Evolutionary conservation across 2,888 invertebrate genomes (phyloP).

Genomic region (Ecliptopera silaceata): DNA sequence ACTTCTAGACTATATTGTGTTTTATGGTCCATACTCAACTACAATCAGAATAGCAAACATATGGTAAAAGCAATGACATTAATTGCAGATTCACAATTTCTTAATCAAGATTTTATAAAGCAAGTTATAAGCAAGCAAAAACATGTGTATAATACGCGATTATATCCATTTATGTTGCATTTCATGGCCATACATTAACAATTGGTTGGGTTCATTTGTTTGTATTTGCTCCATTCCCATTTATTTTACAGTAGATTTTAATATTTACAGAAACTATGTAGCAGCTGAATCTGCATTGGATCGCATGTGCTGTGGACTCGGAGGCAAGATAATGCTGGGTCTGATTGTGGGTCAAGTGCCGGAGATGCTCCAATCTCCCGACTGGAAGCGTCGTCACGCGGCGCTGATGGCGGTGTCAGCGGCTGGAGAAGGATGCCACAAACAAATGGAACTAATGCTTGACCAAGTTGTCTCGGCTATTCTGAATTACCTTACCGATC

Average conservation of each 20-base stretch:
- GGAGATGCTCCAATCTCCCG: slow-evolving; percentile 90
- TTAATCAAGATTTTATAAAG: no score
- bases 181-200: no score
- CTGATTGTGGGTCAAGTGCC: slow-evolving; percentile 94
- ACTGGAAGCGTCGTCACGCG: slow-evolving; percentile 96
- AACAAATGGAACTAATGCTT: slow-evolving; percentile 98
- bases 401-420: slow-evolving; percentile 99
- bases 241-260: no score
- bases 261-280: slow-evolving; percentile 89
- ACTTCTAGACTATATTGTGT: not conserved
- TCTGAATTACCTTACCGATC: slow-evolving; percentile 91
- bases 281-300: slow-evolving; percentile 98
- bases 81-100: no score
- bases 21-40: no score
- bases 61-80: no score
- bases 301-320: slow-evolving; percentile 98
- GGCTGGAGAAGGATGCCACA: slow-evolving; percentile 98
- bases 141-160: no score
- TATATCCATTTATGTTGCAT: no score
- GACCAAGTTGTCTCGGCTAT: slow-evolving; percentile 96
- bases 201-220: no score
- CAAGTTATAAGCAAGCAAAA: no score
- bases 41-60: no score
- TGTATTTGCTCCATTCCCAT: no score
- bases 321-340: slow-evolving; percentile 94